These are phyloP conservation scores for Thalassoma bifasciatum DNA, from an alignment of 2,113 vertebrate genomes.

Conservation along the genomic window DNA sequence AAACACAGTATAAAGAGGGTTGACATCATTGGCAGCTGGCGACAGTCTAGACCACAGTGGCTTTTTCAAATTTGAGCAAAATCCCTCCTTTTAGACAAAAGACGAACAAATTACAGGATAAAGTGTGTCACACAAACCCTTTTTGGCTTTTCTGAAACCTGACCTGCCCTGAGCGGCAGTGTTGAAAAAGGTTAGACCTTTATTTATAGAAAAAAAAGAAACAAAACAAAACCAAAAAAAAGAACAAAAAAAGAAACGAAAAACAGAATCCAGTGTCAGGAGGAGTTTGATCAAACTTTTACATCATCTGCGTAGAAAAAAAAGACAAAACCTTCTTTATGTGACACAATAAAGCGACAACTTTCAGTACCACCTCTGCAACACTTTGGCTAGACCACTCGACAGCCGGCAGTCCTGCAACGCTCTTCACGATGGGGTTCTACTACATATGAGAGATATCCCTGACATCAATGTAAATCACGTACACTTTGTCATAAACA, in stretches of 20 bases:
- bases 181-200: conserved; percentile 52
- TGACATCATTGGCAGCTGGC: conserved; percentile 79
- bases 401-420: conserved; percentile 59
- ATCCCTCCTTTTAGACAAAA: conserved; percentile 66
- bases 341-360: conserved; percentile 33
- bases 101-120: conserved; percentile 66
- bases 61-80: conserved; percentile 66
- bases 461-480: conserved; percentile 83
- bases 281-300: conserved; percentile 51
- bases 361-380: conserved; percentile 44
- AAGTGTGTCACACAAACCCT: conserved; percentile 59
- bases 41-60: conserved; percentile 76
- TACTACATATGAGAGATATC: conserved; percentile 74
- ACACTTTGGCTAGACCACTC: conserved; percentile 55
- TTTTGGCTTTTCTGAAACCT: conserved; percentile 72
- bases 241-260: conserved; percentile 6
- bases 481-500: conserved; percentile 75
- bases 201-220: conserved; percentile 19
- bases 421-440: conserved; percentile 62
- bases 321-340: conserved; percentile 26
- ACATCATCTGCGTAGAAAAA: conserved; percentile 3
- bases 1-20: conserved; percentile 75
- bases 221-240: neutral
- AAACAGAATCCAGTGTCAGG: conserved; percentile 20
- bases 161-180: conserved; percentile 56